These are phyloP conservation scores for Thripadectes ignobilis DNA, from an alignment of 2,797 vertebrate species.

Conservation along the genomic window DNA sequence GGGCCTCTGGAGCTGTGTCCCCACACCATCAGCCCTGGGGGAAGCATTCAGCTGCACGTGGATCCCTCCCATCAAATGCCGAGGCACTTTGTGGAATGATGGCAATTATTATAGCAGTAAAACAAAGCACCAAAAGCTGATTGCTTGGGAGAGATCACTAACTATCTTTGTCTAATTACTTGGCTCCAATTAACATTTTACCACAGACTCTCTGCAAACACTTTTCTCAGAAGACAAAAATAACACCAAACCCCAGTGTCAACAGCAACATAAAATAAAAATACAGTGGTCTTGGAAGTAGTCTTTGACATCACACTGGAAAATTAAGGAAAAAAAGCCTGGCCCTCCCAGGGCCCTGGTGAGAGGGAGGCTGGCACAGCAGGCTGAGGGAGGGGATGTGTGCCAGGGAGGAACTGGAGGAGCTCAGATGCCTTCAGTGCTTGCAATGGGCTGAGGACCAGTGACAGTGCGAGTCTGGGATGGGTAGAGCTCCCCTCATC, in stretches of 20 bases:
- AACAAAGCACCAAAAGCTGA: conserved; percentile 49
- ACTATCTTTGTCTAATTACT: conserved; percentile 70
- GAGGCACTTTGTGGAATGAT: conserved; percentile 28
- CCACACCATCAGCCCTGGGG: background rate
- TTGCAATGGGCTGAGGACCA: rapidly evolving
- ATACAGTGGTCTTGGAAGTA: background rate
- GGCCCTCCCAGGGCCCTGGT: background rate
- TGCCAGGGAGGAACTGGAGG: background rate
- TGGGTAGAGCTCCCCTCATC: background rate
- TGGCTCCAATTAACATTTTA: conserved; percentile 66
- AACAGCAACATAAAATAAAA: background rate
- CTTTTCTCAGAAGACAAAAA: background rate
- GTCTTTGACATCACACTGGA: background rate
- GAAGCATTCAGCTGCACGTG: background rate
- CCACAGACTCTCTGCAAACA: conserved; percentile 33
- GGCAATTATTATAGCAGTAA: conserved; percentile 50
- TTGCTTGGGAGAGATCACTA: conserved; percentile 63
- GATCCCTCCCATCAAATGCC: background rate
- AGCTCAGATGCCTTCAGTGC: background rate
- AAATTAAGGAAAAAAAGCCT: background rate
- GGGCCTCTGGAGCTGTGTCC: background rate
- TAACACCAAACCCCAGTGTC: background rate
- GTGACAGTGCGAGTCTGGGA: background rate
- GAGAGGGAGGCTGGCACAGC: background rate
- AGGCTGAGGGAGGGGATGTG: background rate